Percentiles rank a stretch among this genome's conserved stretches.
These are phyloP conservation scores for Zonotrichia albicollis DNA, from an alignment of 2,797 vertebrate genomes.

Conservation along the genomic window DNA sequence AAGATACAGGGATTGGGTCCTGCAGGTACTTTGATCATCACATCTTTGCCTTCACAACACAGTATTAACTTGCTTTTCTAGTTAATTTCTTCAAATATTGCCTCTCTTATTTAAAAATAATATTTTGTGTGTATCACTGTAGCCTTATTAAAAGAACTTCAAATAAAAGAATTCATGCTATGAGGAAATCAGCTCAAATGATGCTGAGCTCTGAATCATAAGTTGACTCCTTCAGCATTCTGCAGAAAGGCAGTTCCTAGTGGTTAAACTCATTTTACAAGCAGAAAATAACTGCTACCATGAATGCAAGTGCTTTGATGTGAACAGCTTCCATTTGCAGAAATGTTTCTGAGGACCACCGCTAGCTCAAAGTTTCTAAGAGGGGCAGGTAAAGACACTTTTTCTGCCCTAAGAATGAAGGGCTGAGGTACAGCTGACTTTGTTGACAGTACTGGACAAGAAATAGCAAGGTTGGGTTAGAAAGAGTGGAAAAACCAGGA, in stretches of 20 bases:
- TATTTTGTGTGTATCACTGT: not conserved
- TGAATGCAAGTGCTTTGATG: not conserved
- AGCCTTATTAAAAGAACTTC: not conserved
- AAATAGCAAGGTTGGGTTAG: not conserved
- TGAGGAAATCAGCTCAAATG: not conserved
- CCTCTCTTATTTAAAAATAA: not conserved
- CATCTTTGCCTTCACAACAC: not conserved
- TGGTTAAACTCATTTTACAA: not conserved
- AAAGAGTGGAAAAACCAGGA: not conserved
- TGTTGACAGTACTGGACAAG: not conserved
- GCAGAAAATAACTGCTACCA: not conserved
- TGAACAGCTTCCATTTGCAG: not conserved
- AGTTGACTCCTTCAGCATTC: not conserved
- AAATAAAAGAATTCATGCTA: not conserved
- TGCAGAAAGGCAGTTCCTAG: not conserved
- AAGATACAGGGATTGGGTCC: not conserved
- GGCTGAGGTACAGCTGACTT: not conserved
- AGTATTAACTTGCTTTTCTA: not conserved
- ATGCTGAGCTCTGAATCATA: not conserved
- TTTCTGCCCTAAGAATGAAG: not conserved
- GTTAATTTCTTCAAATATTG: not conserved
- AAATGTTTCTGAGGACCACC: not conserved
- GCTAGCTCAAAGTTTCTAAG: not conserved
- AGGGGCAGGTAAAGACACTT: not conserved
- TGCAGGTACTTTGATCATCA: not conserved